phyloP scores from a whole-genome alignment of 2,888 invertebrate genomes.

The Hoplodrina ambigua region DNA sequence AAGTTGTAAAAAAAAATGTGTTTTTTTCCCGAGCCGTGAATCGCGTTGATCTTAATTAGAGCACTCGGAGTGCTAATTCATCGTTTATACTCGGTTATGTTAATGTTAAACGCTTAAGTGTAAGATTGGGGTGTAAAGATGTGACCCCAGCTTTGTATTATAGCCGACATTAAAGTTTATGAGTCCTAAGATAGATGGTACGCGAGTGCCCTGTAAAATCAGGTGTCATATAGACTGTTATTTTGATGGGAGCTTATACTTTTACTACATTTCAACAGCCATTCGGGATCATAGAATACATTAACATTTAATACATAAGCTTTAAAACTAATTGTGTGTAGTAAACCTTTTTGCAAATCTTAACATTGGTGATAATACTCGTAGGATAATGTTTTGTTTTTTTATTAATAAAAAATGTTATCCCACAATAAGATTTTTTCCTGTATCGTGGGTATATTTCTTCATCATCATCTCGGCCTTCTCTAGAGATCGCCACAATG shows the following conservation, averaged over 20 bases:
- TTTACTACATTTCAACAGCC: slow-evolving; percentile 27
- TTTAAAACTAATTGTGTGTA: slow-evolving; percentile 21
- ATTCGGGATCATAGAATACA: slow-evolving; percentile 38
- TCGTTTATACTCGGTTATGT: slow-evolving; percentile 67
- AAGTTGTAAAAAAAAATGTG: slow-evolving; percentile 49
- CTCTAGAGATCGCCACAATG: too few relatives aligned
- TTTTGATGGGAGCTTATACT: slow-evolving; percentile 52
- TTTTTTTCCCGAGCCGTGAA: slow-evolving; percentile 43
- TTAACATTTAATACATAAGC: slow-evolving; percentile 29
- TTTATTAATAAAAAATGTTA: too few relatives aligned
- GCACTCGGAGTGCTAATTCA: slow-evolving; percentile 62
- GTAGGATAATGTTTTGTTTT: background rate
- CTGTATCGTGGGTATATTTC: too few relatives aligned
- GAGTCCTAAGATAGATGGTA: slow-evolving; percentile 52
- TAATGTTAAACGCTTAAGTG: slow-evolving; percentile 63
- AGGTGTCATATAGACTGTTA: slow-evolving; percentile 53
- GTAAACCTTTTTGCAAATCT: slow-evolving; percentile 10
- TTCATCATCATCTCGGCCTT: too few relatives aligned
- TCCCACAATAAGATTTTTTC: too few relatives aligned
- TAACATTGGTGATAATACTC: slow-evolving; percentile 13
- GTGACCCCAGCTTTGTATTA: slow-evolving; percentile 62
- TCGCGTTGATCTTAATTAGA: slow-evolving; percentile 67
- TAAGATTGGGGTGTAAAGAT: slow-evolving; percentile 64
- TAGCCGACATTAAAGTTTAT: slow-evolving; percentile 60
- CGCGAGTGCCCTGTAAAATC: slow-evolving; percentile 53